Evolutionary conservation across 2,888 invertebrate species (phyloP), one percentile per base, ranked within the genome.

Genomic region (Drosophila colorata): DNA sequence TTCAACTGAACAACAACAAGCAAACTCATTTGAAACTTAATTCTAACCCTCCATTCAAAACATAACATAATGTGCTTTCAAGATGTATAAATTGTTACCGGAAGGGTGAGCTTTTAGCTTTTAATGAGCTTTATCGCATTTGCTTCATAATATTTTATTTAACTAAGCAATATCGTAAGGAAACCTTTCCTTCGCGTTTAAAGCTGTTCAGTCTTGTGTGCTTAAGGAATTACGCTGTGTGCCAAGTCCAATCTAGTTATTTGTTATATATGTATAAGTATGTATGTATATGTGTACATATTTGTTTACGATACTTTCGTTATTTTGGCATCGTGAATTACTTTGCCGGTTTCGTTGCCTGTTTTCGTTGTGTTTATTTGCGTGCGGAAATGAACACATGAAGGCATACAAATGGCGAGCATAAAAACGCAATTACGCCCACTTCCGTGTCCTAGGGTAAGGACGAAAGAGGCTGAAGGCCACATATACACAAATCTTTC

Each of bases 401-500:
- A 80, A 80, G 71, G 60, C 80, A 58, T 67, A 83, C 84, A 80
- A 83, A 84, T 84, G 59, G 57, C 53, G 52, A 74, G 80, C 86
- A 88, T 84, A 84, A 87, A 87, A 85, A 88, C 84, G 70, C 87
- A 85, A 88, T 85, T 85, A 88, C 88, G 79, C 87, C 88, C 74
- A 88, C 73, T 81, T 87, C 81, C 80, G 65, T 41, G 44, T 40
- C 44, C 53, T 33, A 16, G 20, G n/a, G 43, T 33, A 11, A 49
- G 52, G 13, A 33, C 41, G n/a, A 9, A 16, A 67, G 43, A 48
- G 47, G 46, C 51, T 47, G 31, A 68, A 59, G 68, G 68, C 38
- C 40, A 37, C 31, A 48, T 28, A 57, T 25, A 48, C 23, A 75
- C 41, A 70, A 60, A 77, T 74, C 59, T 68, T 35, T 28, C 49